phyloP scores from a whole-genome alignment of 2,113 vertebrate species.

The Aegotheles bennettii region DNA sequence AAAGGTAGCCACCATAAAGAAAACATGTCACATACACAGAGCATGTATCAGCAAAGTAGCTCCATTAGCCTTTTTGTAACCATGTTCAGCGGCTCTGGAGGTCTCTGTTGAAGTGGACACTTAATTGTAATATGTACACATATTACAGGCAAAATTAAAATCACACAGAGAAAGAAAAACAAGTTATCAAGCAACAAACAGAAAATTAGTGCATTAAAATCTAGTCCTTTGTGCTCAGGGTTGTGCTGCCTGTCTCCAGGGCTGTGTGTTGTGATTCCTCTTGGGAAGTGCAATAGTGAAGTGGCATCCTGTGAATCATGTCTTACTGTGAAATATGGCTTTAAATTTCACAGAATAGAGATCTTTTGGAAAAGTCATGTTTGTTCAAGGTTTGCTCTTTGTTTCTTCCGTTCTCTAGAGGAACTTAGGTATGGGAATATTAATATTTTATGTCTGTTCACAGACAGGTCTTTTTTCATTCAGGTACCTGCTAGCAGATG shows the following conservation, averaged over 20 bases:
- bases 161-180: neutral
- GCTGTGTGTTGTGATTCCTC: neutral
- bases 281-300: neutral
- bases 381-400: slow-evolving; percentile 3
- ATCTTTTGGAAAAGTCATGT: neutral
- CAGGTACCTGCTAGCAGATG: slow-evolving; percentile 22
- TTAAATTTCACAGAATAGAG: neutral
- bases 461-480: slow-evolving; percentile 46
- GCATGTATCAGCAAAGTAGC: neutral
- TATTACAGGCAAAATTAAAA: neutral
- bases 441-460: slow-evolving; percentile 44
- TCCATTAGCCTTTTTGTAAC: neutral
- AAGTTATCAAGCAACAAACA: neutral
- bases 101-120: neutral
- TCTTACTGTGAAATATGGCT: neutral
- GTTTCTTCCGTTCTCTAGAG: neutral
- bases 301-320: neutral
- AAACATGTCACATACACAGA: neutral
- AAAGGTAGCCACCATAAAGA: neutral
- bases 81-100: neutral
- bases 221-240: neutral
- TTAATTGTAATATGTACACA: neutral
- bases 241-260: neutral
- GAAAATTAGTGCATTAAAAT: neutral
- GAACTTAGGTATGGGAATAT: slow-evolving; percentile 12